These are phyloP conservation scores for Eupithecia vulgata DNA, from an alignment of 2,888 invertebrate genomes.

Conservation along the genomic window DNA sequence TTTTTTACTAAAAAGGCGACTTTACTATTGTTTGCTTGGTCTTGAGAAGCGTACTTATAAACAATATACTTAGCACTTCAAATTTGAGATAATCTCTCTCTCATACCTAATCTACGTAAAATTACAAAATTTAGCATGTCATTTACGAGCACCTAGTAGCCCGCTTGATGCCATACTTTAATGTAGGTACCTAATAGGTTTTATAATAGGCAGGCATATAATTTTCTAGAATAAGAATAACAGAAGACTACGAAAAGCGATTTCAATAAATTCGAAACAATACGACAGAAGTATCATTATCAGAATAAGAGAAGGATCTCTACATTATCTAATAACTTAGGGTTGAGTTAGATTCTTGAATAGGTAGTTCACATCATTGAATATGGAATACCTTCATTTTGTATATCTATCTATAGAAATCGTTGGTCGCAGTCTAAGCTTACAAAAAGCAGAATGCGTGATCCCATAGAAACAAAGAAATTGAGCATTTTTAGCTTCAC, in stretches of 20 bases:
- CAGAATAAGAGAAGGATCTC: background rate
- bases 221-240: background rate
- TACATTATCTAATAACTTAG: background rate
- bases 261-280: conserved; percentile 5
- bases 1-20: conserved; percentile 8
- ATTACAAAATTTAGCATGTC: background rate
- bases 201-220: background rate
- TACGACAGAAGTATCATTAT: background rate
- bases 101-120: conserved; percentile 48
- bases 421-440: background rate
- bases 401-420: background rate
- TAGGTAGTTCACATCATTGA: background rate
- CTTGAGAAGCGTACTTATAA: conserved; percentile 17
- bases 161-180: background rate
- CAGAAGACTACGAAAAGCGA: background rate
- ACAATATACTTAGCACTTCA: background rate
- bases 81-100: conserved; percentile 56
- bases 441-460: background rate
- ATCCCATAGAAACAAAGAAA: background rate
- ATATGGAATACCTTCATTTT: background rate
- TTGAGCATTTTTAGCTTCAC: conserved; percentile 49
- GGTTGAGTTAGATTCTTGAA: background rate
- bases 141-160: background rate
- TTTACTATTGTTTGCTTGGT: conserved; percentile 13
- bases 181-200: background rate